Conservation (phyloP, 1,140 invertebrate genomes). For the Tetragnatha versicolor region DNA sequence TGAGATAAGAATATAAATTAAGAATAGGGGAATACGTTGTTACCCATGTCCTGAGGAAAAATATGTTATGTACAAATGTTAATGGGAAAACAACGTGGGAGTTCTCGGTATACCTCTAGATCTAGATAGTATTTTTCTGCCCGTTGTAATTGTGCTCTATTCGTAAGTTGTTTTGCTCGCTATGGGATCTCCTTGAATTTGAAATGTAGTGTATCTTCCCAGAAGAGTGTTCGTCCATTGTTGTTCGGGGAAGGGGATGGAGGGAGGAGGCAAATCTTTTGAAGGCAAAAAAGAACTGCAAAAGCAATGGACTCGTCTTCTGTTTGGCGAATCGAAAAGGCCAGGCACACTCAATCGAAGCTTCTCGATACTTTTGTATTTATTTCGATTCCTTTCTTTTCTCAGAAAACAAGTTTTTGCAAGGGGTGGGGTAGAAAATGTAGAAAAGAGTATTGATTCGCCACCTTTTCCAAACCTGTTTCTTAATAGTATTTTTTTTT, state of each 20-base stretch:
- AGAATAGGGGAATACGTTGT: too few relatives aligned
- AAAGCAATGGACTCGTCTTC: constrained; percentile 1
- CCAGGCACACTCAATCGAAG: constrained; percentile 45
- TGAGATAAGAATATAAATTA: too few relatives aligned
- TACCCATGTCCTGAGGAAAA: too few relatives aligned
- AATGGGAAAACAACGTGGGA: too few relatives aligned
- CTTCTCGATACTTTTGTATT: constrained; percentile 37
- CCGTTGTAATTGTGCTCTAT: too few relatives aligned
- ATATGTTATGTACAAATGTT: too few relatives aligned
- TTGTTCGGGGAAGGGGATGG: not conserved
- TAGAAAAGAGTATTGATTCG: constrained; percentile 23
- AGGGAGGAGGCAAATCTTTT: not conserved
- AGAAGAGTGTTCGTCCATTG: constrained; percentile 3
- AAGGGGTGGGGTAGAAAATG: constrained; percentile 40
- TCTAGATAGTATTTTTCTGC: too few relatives aligned
- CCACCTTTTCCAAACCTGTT: constrained; percentile 30
- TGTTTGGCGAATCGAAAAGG: constrained; percentile 43
- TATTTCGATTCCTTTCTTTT: constrained; percentile 39
- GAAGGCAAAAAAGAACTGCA: not conserved
- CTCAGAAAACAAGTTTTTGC: constrained; percentile 31
- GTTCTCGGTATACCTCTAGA: too few relatives aligned
- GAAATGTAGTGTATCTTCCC: too few relatives aligned
- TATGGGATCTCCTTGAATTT: too few relatives aligned
- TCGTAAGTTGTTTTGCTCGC: too few relatives aligned
- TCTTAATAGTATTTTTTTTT: constrained; percentile 29